Conservation (phyloP, 1,140 invertebrate genomes). For the Eupristina koningsbergeri region DNA sequence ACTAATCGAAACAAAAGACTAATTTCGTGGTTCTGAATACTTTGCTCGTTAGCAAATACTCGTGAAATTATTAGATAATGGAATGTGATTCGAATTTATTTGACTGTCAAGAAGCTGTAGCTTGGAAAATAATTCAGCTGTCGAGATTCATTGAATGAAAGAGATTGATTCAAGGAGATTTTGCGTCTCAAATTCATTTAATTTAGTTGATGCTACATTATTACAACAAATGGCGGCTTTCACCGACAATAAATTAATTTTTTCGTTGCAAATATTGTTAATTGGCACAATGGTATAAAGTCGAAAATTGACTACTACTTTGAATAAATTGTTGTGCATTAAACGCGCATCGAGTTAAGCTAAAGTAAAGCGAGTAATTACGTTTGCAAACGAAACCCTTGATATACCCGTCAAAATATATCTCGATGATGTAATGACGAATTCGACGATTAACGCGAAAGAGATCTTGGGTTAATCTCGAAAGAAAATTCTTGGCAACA, state of each 20-base stretch:
- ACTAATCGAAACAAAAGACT: background rate
- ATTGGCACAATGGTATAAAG: no score
- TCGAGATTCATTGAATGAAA: no score
- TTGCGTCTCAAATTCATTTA: no score
- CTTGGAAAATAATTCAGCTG: background rate
- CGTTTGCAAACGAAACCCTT: background rate
- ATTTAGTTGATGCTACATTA: no score
- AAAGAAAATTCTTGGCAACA: constrained; percentile 22
- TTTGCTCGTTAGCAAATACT: background rate
- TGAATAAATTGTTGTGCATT: no score
- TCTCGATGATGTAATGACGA: background rate
- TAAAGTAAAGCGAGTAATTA: no score
- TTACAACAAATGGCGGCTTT: background rate
- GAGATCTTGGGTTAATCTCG: background rate
- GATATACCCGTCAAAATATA: background rate
- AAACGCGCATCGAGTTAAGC: no score
- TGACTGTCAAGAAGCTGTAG: background rate
- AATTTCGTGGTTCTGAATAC: background rate
- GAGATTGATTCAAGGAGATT: no score
- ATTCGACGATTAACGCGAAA: background rate
- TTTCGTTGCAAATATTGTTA: no score
- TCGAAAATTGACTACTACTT: no score
- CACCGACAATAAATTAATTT: background rate
- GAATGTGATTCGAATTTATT: background rate
- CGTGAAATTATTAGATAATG: background rate